These are phyloP conservation scores for Dysidea cf. avara DNA, from an alignment of 37 sponge, comb jelly and placozoan species.

Conservation along the genomic window DNA sequence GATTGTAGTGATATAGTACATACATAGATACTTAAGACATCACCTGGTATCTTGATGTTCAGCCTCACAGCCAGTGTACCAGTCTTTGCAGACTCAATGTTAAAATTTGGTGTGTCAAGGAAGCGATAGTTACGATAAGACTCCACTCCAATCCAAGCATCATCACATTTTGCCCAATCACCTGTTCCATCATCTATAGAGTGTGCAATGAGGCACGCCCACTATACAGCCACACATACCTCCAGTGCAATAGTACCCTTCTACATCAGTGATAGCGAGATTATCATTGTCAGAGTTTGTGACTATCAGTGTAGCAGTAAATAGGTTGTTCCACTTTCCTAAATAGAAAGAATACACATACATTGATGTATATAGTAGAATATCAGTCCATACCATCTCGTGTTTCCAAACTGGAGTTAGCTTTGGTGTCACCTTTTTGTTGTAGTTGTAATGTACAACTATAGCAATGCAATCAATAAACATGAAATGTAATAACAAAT, in stretches of 20 bases:
- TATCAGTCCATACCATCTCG: too few species aligned
- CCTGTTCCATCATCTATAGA: constrained; percentile 1
- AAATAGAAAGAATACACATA: background rate
- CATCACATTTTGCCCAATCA: constrained; percentile 42
- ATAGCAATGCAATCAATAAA: too few species aligned
- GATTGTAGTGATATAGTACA: too few species aligned
- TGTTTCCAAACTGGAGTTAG: background rate
- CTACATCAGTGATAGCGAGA: constrained; percentile 27
- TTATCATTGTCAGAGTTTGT: constrained; percentile 18
- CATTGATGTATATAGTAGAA: too few species aligned
- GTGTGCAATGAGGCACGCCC: too few species aligned
- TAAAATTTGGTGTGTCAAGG: constrained; percentile 45
- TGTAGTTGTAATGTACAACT: constrained; percentile 30
- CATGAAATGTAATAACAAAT: too few species aligned
- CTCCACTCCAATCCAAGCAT: constrained; percentile 21
- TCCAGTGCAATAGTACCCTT: constrained; percentile 38
- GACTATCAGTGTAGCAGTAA: constrained; percentile 21
- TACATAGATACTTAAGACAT: too few species aligned
- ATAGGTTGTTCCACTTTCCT: constrained; percentile 55
- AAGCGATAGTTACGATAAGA: constrained; percentile 3
- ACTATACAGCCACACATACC: constrained; percentile 11
- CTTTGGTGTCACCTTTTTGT: constrained; percentile 33
- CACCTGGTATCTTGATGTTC: constrained; percentile 51
- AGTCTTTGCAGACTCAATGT: constrained; percentile 33
- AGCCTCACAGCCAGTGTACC: constrained; percentile 24